Evolutionary conservation across 2,113 vertebrate genomes (phyloP).

Genomic region (Tautogolabrus adspersus): DNA sequence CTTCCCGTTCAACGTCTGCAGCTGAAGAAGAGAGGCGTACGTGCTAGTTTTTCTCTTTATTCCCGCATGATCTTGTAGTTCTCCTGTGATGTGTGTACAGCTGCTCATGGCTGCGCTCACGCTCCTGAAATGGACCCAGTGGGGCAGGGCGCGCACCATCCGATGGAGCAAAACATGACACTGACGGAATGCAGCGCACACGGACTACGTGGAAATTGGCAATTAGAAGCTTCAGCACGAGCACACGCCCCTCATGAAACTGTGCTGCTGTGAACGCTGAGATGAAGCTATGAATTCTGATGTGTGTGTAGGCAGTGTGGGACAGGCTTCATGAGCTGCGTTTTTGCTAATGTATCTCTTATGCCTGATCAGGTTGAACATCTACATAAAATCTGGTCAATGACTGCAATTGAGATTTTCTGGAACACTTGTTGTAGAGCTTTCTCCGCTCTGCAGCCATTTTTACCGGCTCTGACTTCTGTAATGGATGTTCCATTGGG

Average conservation of each 20-base stretch:
- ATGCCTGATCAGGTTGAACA: background rate
- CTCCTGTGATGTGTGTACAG: too few relatives aligned
- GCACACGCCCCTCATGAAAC: background rate
- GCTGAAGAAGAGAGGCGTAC: too few relatives aligned
- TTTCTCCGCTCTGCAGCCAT: background rate
- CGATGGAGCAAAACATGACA: too few relatives aligned
- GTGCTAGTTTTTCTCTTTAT: too few relatives aligned
- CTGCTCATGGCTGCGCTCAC: too few relatives aligned
- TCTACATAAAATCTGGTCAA: background rate
- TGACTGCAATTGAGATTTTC: background rate
- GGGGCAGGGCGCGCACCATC: too few relatives aligned
- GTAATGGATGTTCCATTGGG: conserved; percentile 1
- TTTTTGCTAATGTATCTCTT: background rate
- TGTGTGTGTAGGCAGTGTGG: background rate
- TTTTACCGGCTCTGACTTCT: background rate
- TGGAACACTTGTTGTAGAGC: background rate
- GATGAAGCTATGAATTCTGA: background rate
- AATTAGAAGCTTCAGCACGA: background rate
- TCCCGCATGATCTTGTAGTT: too few relatives aligned
- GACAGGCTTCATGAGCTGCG: background rate
- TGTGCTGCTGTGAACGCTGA: background rate
- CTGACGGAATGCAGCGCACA: too few relatives aligned
- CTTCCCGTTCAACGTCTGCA: too few relatives aligned
- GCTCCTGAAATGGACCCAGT: too few relatives aligned
- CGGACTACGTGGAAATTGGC: too few relatives aligned